These are phyloP conservation scores for Monochamus alternatus DNA, from an alignment of 2,888 invertebrate species.

Conservation along the genomic window DNA sequence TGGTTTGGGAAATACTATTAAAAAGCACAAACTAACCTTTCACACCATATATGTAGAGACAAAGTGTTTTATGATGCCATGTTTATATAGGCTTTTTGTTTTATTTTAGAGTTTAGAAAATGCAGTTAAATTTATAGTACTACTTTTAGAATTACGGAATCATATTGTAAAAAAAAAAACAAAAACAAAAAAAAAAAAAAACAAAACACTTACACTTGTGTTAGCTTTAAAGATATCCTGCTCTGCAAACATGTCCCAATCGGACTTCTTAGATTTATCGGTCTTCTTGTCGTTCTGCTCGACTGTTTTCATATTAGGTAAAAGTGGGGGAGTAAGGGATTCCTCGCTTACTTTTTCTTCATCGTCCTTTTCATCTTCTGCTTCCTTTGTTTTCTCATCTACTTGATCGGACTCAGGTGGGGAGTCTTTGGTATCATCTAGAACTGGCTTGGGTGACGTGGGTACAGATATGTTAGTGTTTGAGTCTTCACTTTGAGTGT, in stretches of 20 bases:
- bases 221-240: constrained; percentile 82
- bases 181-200: constrained; percentile 35
- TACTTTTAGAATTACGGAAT: not conserved
- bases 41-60: no score
- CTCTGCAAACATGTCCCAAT: constrained; percentile 96
- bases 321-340: constrained; percentile 68
- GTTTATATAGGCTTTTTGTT: no score
- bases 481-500: constrained; percentile 74
- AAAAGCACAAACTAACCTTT: no score
- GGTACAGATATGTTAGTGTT: constrained; percentile 66
- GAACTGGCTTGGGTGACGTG: constrained; percentile 45
- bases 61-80: no score
- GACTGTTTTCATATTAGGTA: constrained; percentile 67
- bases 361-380: constrained; percentile 32
- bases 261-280: constrained; percentile 72
- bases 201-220: constrained; percentile 64
- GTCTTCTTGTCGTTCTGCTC: constrained; percentile 61
- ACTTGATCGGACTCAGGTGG: constrained; percentile 41
- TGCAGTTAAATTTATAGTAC: no score
- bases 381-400: constrained; percentile 40
- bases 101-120: no score
- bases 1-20: no score
- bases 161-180: constrained; percentile 31
- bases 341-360: constrained; percentile 59
- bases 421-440: constrained; percentile 29